Conservation (phyloP, 2,113 vertebrate species). For the Vulpes ferrilata region DNA sequence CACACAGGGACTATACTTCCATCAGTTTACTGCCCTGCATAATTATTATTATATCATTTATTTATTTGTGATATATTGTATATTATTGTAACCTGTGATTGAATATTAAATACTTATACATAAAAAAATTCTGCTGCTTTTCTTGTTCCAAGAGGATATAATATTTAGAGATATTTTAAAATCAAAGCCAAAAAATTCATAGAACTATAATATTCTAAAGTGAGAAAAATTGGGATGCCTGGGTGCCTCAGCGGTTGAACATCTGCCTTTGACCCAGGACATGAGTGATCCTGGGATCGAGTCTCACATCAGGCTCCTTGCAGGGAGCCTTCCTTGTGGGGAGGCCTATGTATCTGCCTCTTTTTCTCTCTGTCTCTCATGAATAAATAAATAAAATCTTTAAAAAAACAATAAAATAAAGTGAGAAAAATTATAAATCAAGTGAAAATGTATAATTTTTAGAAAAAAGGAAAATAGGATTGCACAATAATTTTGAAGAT, state of each 20-base stretch:
- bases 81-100: not conserved
- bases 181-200: not conserved
- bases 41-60: constrained; percentile 8
- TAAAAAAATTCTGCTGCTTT: not conserved
- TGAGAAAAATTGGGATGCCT: not conserved
- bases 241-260: no score
- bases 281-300: no score
- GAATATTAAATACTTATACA: not conserved
- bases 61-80: not conserved
- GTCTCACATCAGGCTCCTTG: no score
- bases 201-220: not conserved
- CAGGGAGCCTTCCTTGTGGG: no score
- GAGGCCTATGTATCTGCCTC: no score
- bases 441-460: constrained; percentile 1
- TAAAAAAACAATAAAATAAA: not conserved
- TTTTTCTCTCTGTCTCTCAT: no score
- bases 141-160: not conserved
- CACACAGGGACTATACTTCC: not conserved
- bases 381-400: no score
- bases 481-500: not conserved
- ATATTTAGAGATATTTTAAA: constrained; percentile 13
- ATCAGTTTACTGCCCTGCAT: not conserved
- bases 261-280: no score
- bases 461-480: not conserved
- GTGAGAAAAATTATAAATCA: not conserved